Percentiles rank a stretch among this genome's conserved stretches.
Evolutionary conservation across 2,888 invertebrate species (phyloP).

Genomic region (Polydrusus cervinus): DNA sequence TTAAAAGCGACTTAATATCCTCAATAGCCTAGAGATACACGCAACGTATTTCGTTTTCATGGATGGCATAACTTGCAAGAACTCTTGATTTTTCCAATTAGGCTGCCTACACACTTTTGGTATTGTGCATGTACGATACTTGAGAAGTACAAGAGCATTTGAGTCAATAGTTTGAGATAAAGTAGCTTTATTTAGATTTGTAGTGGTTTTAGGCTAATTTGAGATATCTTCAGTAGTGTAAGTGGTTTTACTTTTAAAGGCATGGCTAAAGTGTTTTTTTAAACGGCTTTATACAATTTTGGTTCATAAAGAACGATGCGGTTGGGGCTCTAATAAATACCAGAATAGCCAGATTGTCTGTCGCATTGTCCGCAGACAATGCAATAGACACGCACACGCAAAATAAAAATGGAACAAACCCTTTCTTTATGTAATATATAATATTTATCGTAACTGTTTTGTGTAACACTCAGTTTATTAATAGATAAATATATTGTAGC

Average conservation of each 20-base stretch:
- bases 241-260: constrained; percentile 6
- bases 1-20: neutral
- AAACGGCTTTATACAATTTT: too few species aligned
- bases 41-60: constrained; percentile 14
- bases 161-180: constrained; percentile 16
- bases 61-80: constrained; percentile 5
- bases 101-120: constrained; percentile 14
- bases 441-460: too few species aligned
- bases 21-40: neutral
- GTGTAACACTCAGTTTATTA: too few species aligned
- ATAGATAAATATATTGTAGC: too few species aligned
- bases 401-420: too few species aligned
- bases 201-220: constrained; percentile 21
- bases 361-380: too few species aligned
- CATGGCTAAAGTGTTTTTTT: neutral
- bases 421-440: too few species aligned
- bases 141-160: constrained; percentile 11
- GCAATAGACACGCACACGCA: too few species aligned
- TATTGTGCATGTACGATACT: constrained; percentile 18
- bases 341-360: too few species aligned
- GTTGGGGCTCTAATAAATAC: too few species aligned
- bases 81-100: constrained; percentile 22
- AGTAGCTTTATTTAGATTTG: constrained; percentile 10
- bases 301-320: too few species aligned
- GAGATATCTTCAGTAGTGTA: neutral